These are phyloP conservation scores for Tetrax tetrax DNA, from an alignment of 2,113 vertebrate genomes.

Conservation along the genomic window DNA sequence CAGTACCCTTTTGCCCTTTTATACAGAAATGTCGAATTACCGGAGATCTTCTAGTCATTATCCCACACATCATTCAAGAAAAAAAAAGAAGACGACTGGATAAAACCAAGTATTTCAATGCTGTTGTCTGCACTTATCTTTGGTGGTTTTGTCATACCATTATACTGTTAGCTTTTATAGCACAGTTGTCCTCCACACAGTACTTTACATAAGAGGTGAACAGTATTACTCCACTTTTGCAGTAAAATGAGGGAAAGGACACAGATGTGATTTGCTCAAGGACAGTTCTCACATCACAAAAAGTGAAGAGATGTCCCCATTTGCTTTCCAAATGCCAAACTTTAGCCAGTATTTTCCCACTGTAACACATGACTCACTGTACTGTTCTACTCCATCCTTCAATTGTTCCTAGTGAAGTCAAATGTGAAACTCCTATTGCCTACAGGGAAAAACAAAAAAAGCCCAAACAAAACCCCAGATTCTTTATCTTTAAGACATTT, in stretches of 20 bases:
- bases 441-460: neutral
- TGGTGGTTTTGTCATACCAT: neutral
- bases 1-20: neutral
- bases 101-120: neutral
- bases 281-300: neutral
- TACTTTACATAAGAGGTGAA: neutral
- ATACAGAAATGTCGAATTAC: neutral
- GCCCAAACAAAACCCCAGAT: rapidly evolving
- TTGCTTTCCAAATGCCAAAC: neutral
- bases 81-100: neutral
- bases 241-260: neutral
- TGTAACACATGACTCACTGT: neutral
- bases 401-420: neutral
- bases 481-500: neutral
- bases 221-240: neutral
- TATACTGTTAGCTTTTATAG: neutral
- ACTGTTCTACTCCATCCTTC: neutral
- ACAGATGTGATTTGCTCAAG: neutral
- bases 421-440: neutral
- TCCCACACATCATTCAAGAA: neutral
- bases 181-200: neutral
- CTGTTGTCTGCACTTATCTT: neutral
- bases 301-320: neutral
- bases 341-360: neutral
- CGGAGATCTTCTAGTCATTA: neutral